Percentiles rank a stretch among this genome's conserved stretches.
phyloP scores from a whole-genome alignment of 1,140 invertebrate genomes.

The Gerris buenoi region DNA sequence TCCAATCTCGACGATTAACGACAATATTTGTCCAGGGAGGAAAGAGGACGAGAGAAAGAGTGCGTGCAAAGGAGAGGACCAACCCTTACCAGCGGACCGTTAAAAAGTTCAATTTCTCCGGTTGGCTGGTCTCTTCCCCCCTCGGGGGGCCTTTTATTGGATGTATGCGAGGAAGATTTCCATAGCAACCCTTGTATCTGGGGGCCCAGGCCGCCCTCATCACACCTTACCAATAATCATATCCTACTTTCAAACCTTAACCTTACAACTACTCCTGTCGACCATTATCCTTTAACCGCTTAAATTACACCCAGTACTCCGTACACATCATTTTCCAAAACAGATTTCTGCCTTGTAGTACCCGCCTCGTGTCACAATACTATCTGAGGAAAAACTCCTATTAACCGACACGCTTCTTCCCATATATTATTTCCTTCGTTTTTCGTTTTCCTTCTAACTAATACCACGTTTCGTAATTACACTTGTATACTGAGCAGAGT shows the following conservation, averaged over 20 bases:
- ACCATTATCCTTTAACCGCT: too few relatives aligned
- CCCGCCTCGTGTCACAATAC: too few relatives aligned
- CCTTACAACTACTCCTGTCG: too few relatives aligned
- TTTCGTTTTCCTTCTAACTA: too few relatives aligned
- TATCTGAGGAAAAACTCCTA: too few relatives aligned
- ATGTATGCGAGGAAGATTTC: conserved; percentile 8
- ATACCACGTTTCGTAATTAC: too few relatives aligned
- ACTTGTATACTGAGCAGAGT: too few relatives aligned
- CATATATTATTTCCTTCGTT: too few relatives aligned
- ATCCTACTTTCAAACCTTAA: neutral
- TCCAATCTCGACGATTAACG: neutral
- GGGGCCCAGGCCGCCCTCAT: neutral
- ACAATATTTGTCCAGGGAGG: conserved; percentile 11
- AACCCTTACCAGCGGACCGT: conserved; percentile 14
- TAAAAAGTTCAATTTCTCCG: conserved; percentile 15
- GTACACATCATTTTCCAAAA: too few relatives aligned
- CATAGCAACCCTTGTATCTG: conserved; percentile 6
- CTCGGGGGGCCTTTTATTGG: conserved; percentile 5
- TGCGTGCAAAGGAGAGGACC: neutral
- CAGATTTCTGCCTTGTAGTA: too few relatives aligned
- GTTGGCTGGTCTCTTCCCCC: neutral
- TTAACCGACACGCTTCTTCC: too few relatives aligned
- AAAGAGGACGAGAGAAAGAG: neutral
- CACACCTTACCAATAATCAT: conserved; percentile 2
- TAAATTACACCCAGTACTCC: too few relatives aligned